Evolutionary conservation across 2,113 vertebrate genomes (phyloP), one percentile per base, ranked within the genome.

Genomic region (Ammospiza nelsoni): DNA sequence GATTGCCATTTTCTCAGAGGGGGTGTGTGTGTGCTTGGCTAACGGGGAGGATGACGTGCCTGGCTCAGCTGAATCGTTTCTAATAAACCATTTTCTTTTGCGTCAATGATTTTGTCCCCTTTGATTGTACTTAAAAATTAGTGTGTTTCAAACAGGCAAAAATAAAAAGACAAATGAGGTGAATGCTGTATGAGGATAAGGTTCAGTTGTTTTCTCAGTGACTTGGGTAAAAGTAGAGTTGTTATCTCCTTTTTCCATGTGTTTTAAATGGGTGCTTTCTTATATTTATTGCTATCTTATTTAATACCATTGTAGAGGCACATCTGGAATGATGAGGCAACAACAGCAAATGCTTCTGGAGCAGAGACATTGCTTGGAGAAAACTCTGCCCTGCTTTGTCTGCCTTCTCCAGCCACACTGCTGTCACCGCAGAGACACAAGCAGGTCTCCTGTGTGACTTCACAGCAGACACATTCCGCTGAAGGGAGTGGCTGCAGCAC

Each of bases 41-140:
- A 7, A 28, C 4, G 0, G 27, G 24, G 24, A 22, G 13, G 33
- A 8, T 46, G 41, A 44, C 41, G n/a, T 1, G 1, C 24, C 31
- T 2, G 0, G 19, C 54, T 46, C 33, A 46, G 55, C 33, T 58
- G 54, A 75, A 46, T 35, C 1, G 1, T 46, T 75, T 29, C 27
- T 46, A 75, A 75, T 8, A 23, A 37, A 59, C 25, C 7, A 9
- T 37, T 23, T 37, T 37, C 25, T 31, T 75, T 37, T 75, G 25
- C 27, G 23, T 75, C 3, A 1, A 37, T 10, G 10, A 28, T 35
- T 37, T 59, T 59, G 43, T 19, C 25, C 15, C n/a, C 20, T 48
- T 48, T 59, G 13, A 37, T 59, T 48, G 43, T 29, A 48, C 3
- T 29, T 29, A 10, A 59, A 29, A 17, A 4, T 12, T 28, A 28